Evolutionary conservation across 2,113 vertebrate species (phyloP).

Genomic region (Alosa alosa): DNA sequence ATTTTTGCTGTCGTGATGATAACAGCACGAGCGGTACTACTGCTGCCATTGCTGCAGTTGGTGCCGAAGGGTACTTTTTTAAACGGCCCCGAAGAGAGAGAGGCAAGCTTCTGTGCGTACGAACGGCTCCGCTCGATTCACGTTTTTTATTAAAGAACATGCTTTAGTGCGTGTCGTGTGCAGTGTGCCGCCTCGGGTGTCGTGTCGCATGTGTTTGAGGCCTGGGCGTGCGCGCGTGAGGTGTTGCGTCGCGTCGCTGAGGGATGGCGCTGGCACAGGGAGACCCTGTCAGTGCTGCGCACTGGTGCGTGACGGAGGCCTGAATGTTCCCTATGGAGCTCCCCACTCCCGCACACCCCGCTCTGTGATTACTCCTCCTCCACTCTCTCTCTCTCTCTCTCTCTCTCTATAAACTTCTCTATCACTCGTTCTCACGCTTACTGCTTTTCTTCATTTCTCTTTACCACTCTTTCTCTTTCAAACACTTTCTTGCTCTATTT

Average conservation of each 20-base stretch:
- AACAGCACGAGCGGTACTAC: not conserved
- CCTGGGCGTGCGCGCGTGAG: not conserved
- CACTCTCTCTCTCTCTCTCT: constrained; percentile 49
- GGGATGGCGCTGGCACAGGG: constrained; percentile 47
- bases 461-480: constrained; percentile 46
- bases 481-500: not conserved
- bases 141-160: not conserved
- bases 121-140: not conserved
- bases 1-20: not conserved
- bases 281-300: constrained; percentile 65
- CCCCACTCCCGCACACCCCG: not conserved
- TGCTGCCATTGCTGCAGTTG: not conserved
- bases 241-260: constrained; percentile 49
- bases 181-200: constrained; percentile 8
- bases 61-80: not conserved
- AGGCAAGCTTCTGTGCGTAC: not conserved
- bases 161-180: not conserved
- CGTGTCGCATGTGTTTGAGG: not conserved
- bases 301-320: constrained; percentile 62
- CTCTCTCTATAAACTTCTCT: not conserved
- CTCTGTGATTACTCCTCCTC: not conserved
- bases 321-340: constrained; percentile 45
- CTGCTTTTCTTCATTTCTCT: constrained; percentile 52
- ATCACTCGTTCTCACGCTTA: constrained; percentile 19
- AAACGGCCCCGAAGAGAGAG: not conserved